phyloP scores from a whole-genome alignment of 2,888 invertebrate genomes.

The Hydrotaea diabolus region DNA sequence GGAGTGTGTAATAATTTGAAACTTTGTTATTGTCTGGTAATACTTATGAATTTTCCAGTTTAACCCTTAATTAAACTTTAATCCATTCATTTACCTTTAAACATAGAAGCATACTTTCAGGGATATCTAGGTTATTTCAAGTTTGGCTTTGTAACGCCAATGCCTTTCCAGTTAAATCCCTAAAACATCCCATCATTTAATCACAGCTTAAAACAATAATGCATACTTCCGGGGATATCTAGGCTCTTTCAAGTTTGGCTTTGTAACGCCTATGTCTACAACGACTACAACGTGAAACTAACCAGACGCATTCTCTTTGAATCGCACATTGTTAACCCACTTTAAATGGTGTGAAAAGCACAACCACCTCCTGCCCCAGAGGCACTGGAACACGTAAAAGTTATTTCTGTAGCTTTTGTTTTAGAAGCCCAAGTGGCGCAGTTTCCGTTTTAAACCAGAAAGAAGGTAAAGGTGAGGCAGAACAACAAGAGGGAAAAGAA shows the following conservation, averaged over 20 bases:
- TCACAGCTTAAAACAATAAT: neutral
- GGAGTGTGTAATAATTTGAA: too few relatives aligned
- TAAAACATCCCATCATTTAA: neutral
- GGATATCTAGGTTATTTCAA: too few relatives aligned
- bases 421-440: neutral
- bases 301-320: constrained; percentile 10
- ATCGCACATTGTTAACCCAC: constrained; percentile 15
- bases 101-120: too few relatives aligned
- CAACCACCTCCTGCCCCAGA: neutral
- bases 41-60: too few relatives aligned
- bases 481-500: too few relatives aligned
- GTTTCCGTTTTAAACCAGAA: neutral
- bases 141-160: too few relatives aligned
- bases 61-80: too few relatives aligned
- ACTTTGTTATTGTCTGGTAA: too few relatives aligned
- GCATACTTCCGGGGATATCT: neutral
- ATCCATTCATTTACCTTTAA: too few relatives aligned
- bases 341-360: neutral
- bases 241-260: neutral
- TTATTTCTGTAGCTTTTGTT: neutral
- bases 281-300: neutral
- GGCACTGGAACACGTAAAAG: neutral
- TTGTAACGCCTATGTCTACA: neutral
- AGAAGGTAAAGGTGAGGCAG: neutral
- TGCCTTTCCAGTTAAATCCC: too few relatives aligned